Evolutionary conservation across 2,888 invertebrate species (phyloP), one percentile per base, ranked within the genome.

Genomic region (Acholoe squamosa): DNA sequence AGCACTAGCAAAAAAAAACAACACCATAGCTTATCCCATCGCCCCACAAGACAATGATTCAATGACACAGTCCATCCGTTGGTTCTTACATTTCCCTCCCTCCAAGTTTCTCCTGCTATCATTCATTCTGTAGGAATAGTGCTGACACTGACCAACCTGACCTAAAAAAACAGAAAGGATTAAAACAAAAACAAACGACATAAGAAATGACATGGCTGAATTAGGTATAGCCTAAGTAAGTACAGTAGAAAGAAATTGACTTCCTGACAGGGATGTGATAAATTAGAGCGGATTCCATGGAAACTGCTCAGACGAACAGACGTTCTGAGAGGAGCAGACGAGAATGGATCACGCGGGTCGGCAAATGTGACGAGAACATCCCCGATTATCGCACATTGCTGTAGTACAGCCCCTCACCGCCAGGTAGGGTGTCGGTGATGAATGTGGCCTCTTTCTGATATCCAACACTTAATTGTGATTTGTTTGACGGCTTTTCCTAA

Each of bases 331-430:
- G 28, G 71, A 71, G 71, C 71, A 71, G 71, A 28, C 71, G 71
- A 71, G 71, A 71, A 71, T 7, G 71, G 71, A 71, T 71, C 25
- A 71, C 71, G 71, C n/a, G 3, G 71, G 12, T 25, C 71, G 71
- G 71, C 28, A 71, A 71, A 71, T 71, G 71, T 25, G 71, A 71
- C 71, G 71, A 71, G 71, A 71, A 28, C 71, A n/a, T 71, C 71
- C 71, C 71, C 25, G 71, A 28, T 71, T 71, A 71, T 71, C 71
- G 71, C 71, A 7, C 25, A 71, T 7, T 71, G 28, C 0, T 28
- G 28, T 25, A 25, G 71, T 71, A 28, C 71, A 14, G 71, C 71
- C 71, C 28, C 28, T 28, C 28, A 28, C 71, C 71, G 28, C 71
- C 61, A 61, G 61, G 61, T n/a, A 19, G n/a, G n/a, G 43, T 43